Conservation (phyloP, 1,140 invertebrate species). For the Helicorthomorpha holstii region DNA sequence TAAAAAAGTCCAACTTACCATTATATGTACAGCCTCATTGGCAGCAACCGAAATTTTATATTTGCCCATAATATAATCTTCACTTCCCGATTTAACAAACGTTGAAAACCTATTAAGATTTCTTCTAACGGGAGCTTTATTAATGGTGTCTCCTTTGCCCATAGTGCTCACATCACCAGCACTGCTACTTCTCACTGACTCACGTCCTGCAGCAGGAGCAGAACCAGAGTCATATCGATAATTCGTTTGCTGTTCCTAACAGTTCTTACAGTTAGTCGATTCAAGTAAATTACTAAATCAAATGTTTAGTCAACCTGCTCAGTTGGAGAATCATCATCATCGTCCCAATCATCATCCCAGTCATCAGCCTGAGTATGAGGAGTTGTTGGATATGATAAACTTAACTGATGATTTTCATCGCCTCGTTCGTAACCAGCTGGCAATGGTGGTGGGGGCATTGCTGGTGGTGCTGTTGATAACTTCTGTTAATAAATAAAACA, state of each 20-base stretch:
- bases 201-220: too few relatives aligned
- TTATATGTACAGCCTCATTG: constrained; percentile 54
- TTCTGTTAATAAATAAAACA: too few relatives aligned
- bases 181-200: constrained; percentile 10
- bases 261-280: too few relatives aligned
- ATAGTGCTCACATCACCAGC: constrained; percentile 16
- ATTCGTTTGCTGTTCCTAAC: too few relatives aligned
- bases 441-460: constrained; percentile 31
- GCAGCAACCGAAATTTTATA: constrained; percentile 51
- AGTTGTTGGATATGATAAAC: constrained; percentile 15
- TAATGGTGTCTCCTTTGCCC: constrained; percentile 11
- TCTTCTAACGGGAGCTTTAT: constrained; percentile 5
- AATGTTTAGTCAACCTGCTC: constrained; percentile 4
- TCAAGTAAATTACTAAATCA: too few relatives aligned
- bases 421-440: constrained; percentile 19
- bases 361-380: constrained; percentile 33
- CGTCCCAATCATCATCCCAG: constrained; percentile 77
- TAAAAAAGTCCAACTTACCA: constrained; percentile 25
- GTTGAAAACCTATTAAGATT: constrained; percentile 47
- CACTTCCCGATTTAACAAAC: constrained; percentile 77
- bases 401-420: constrained; percentile 2
- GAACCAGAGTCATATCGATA: too few relatives aligned
- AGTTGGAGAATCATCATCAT: constrained; percentile 41
- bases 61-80: constrained; percentile 75
- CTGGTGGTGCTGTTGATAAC: constrained; percentile 20